phyloP scores from a whole-genome alignment of 2,113 vertebrate species.

The Pteruthius melanotis region DNA sequence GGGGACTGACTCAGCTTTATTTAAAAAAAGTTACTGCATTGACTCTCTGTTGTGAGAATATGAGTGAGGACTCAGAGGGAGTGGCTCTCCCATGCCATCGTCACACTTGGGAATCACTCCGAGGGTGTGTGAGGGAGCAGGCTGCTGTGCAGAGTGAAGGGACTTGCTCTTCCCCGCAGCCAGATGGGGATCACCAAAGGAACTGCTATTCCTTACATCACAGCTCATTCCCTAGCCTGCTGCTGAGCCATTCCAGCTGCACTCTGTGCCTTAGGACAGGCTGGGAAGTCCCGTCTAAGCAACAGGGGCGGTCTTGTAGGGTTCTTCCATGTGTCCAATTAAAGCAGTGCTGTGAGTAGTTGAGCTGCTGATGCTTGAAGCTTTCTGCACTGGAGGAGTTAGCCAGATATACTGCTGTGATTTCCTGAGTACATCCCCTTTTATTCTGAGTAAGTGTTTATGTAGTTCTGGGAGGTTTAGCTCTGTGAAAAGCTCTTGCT shows the following conservation, averaged over 20 bases:
- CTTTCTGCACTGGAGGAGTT: background rate
- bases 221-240: background rate
- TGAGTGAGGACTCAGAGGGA: background rate
- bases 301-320: background rate
- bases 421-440: background rate
- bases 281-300: background rate
- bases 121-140: background rate
- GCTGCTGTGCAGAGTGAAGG: background rate
- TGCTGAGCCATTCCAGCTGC: constrained; percentile 8
- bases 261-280: constrained; percentile 24
- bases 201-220: background rate
- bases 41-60: background rate
- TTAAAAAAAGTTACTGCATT: background rate
- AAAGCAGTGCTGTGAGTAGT: background rate
- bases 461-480: background rate
- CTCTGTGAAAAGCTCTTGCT: background rate
- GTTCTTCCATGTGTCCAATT: background rate
- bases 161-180: background rate
- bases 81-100: background rate
- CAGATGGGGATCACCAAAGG: background rate
- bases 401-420: background rate
- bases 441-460: background rate
- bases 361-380: background rate
- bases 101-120: background rate
- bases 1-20: background rate